Evolutionary conservation across 2,888 invertebrate species (phyloP).

Genomic region (Cataglyphis cursor): DNA sequence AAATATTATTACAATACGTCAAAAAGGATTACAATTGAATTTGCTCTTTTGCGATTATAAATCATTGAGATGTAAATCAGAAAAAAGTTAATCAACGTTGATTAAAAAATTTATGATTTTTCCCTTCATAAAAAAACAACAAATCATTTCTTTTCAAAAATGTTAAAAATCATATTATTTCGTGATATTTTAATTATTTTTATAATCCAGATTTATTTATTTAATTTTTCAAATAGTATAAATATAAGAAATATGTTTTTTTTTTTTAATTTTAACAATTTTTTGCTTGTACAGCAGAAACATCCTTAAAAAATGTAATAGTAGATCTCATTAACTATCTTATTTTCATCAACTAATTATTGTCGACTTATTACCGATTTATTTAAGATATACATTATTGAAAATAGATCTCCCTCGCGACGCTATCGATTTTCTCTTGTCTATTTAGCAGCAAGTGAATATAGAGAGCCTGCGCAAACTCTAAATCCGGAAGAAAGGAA

Average conservation of each 20-base stretch:
- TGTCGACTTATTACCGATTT: background rate
- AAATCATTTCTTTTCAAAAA: too few relatives aligned
- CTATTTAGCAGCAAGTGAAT: constrained; percentile 32
- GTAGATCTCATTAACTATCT: background rate
- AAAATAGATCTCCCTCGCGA: constrained; percentile 46
- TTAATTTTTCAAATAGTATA: too few relatives aligned
- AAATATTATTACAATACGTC: constrained; percentile 23
- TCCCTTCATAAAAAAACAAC: background rate
- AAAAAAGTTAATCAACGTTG: background rate
- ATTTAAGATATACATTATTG: constrained; percentile 45
- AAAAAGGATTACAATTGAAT: background rate
- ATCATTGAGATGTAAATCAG: background rate
- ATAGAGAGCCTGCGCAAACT: constrained; percentile 22
- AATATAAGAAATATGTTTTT: too few relatives aligned
- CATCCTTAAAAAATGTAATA: background rate
- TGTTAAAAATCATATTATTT: too few relatives aligned
- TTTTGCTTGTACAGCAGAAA: too few relatives aligned
- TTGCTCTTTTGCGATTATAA: background rate
- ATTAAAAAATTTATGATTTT: background rate
- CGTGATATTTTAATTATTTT: too few relatives aligned
- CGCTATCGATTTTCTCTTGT: constrained; percentile 59
- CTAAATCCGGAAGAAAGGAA: constrained; percentile 42
- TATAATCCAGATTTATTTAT: too few relatives aligned
- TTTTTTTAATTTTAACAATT: too few relatives aligned
- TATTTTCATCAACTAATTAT: background rate